A percentile compares a stretch with the other conserved stretches of the same genome.
These are phyloP conservation scores for Bufo gargarizans DNA, from an alignment of 2,113 vertebrate species.

Conservation along the genomic window DNA sequence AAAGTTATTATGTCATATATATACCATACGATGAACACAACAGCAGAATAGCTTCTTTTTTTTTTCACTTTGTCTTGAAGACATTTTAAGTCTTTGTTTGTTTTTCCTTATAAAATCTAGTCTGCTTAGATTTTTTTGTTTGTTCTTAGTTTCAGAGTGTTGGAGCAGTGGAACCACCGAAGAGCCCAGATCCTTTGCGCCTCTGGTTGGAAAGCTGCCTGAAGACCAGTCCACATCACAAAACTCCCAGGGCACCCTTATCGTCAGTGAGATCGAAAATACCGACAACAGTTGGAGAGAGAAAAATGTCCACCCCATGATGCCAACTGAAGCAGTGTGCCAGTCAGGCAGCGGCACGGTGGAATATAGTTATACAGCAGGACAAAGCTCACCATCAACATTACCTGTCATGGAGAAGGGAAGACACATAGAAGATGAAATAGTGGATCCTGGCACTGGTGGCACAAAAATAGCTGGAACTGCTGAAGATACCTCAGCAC, in stretches of 20 bases:
- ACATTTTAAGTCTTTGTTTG: background rate
- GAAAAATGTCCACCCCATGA: constrained; percentile 26
- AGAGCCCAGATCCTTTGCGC: constrained; percentile 33
- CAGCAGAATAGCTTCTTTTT: too few species aligned
- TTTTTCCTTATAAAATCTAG: background rate
- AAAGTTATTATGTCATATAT: too few species aligned
- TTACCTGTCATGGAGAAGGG: constrained; percentile 32
- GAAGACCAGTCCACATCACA: constrained; percentile 31
- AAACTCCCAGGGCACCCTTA: background rate
- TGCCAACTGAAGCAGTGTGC: constrained; percentile 11
- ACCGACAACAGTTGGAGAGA: constrained; percentile 33
- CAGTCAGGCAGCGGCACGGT: background rate
- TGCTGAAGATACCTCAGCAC: constrained; percentile 16
- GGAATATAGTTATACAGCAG: constrained; percentile 29
- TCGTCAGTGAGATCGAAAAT: background rate
- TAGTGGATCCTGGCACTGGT: background rate
- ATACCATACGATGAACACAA: too few species aligned
- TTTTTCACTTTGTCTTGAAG: too few species aligned
- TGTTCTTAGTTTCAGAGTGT: constrained; percentile 46
- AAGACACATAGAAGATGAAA: constrained; percentile 20
- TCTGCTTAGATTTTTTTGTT: background rate
- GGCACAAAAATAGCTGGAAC: background rate
- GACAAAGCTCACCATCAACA: constrained; percentile 21
- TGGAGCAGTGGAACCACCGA: constrained; percentile 37
- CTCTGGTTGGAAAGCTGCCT: constrained; percentile 40